A percentile compares a stretch with the other conserved stretches of the same genome.
Conservation (phyloP, 2,888 invertebrate genomes). For the Gibbula magus region DNA sequence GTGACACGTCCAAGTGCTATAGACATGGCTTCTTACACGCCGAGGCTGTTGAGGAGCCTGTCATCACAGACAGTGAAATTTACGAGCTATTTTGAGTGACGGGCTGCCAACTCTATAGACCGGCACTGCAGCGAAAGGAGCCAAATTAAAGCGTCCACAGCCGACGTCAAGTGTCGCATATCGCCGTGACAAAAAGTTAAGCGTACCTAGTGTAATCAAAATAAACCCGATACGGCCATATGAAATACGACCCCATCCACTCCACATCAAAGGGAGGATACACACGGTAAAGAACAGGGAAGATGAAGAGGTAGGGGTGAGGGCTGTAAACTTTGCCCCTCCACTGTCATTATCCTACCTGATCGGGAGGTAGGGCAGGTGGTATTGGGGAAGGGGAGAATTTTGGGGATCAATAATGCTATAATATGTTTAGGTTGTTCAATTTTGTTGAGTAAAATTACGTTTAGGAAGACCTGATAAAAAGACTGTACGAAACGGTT, state of each 20-base stretch:
- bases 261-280: not conserved
- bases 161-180: not conserved
- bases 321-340: not conserved
- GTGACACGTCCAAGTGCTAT: no score
- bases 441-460: no score
- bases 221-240: not conserved
- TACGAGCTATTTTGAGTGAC: conserved; percentile 10
- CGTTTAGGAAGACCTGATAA: no score
- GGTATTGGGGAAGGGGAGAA: not conserved
- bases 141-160: not conserved
- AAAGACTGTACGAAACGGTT: no score
- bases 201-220: conserved; percentile 8
- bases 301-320: not conserved
- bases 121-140: not conserved
- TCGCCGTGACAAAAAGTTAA: not conserved
- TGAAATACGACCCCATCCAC: not conserved
- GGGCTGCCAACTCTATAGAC: not conserved
- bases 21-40: no score
- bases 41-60: not conserved
- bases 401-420: not conserved
- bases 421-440: no score
- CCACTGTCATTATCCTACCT: not conserved
- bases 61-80: not conserved
- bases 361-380: not conserved
- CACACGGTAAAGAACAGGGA: not conserved